phyloP scores from a whole-genome alignment of 2,113 vertebrate genomes.

The Dissostichus mawsoni region DNA sequence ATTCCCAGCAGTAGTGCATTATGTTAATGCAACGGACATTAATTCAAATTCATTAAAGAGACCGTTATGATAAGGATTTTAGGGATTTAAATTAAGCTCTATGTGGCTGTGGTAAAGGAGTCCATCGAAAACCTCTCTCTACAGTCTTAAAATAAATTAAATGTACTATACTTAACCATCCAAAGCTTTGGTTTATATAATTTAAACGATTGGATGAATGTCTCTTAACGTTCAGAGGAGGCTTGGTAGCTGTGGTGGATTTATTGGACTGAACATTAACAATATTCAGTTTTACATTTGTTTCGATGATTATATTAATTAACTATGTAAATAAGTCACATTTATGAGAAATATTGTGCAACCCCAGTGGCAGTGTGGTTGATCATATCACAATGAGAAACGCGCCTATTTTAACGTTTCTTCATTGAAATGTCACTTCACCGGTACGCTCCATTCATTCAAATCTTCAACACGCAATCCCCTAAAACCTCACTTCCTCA shows the following conservation, averaged over 20 bases:
- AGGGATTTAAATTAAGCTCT: conserved; percentile 15
- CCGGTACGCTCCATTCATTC: conserved; percentile 42
- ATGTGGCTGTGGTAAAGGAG: not conserved
- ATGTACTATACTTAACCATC: not conserved
- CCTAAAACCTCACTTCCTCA: not conserved
- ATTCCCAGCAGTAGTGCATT: too few species aligned
- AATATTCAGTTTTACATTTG: not conserved
- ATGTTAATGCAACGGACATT: not conserved
- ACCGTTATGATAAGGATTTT: not conserved
- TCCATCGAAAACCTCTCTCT: not conserved
- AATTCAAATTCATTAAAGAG: not conserved
- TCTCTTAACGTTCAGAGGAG: not conserved
- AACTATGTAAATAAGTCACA: not conserved
- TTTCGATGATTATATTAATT: not conserved
- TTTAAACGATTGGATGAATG: not conserved
- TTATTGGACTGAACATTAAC: not conserved
- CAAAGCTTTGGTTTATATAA: not conserved
- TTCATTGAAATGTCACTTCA: not conserved
- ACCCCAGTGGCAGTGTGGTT: too few species aligned
- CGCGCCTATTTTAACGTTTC: not conserved
- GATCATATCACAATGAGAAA: not conserved
- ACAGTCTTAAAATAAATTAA: not conserved
- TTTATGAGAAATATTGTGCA: too few species aligned
- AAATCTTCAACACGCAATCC: fast-evolving
- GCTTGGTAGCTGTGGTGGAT: not conserved